phyloP scores from a whole-genome alignment of 1,140 invertebrate genomes.

The Alviniconcha marisindica region DNA sequence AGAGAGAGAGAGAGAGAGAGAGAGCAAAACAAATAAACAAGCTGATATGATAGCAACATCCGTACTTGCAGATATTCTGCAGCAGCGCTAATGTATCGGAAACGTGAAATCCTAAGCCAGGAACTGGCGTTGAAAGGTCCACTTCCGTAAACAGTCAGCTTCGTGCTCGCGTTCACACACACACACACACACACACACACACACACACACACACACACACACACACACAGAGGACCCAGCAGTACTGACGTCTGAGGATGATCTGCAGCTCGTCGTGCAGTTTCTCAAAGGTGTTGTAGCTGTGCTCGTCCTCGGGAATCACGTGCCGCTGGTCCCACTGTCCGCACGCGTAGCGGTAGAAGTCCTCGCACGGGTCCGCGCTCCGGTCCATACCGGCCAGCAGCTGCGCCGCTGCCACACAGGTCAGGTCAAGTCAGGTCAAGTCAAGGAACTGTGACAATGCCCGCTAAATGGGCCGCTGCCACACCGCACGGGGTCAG shows the following conservation, averaged over 20 bases:
- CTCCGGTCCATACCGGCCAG: constrained; percentile 89
- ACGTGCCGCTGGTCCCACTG: constrained; percentile 92
- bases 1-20: constrained; percentile 14
- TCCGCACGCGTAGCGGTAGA: constrained; percentile 93
- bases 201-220: background rate
- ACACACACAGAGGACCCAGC: background rate
- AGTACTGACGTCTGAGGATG: constrained; percentile 83
- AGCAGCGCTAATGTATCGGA: too few relatives aligned
- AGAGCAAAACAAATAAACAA: background rate
- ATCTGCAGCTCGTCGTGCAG: constrained; percentile 91
- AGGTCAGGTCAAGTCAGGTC: background rate
- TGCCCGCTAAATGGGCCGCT: background rate
- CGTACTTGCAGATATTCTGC: too few relatives aligned
- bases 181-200: constrained; percentile 11
- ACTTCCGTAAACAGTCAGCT: too few relatives aligned
- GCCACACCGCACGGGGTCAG: too few relatives aligned
- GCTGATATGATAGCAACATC: too few relatives aligned
- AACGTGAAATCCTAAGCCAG: too few relatives aligned
- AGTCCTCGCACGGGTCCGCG: constrained; percentile 90
- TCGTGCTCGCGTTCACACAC: too few relatives aligned
- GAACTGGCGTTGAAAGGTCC: too few relatives aligned
- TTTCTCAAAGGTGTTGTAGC: constrained; percentile 92
- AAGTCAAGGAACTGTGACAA: background rate
- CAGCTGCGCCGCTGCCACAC: constrained; percentile 85
- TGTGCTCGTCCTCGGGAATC: constrained; percentile 92